phyloP scores from a whole-genome alignment of 1,140 invertebrate genomes.

The Ceratosolen solmsi region DNA sequence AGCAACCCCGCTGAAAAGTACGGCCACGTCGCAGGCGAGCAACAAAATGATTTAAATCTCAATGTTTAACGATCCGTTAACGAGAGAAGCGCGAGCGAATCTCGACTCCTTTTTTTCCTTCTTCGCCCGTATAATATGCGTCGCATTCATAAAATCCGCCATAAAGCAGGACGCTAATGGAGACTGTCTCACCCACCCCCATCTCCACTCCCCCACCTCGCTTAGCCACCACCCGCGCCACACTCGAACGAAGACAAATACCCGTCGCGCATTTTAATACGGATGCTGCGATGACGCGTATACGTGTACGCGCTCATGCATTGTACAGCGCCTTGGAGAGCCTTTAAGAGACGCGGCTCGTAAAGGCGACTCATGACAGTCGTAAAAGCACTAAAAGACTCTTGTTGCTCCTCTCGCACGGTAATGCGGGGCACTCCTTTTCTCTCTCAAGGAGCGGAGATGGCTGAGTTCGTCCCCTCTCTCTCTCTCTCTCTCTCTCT shows the following conservation, averaged over 20 bases:
- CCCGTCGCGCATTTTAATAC: slow-evolving; percentile 35
- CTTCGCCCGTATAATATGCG: slow-evolving; percentile 32
- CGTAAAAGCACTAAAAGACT: slow-evolving; percentile 65
- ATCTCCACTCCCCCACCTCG: background rate
- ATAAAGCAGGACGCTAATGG: slow-evolving; percentile 47
- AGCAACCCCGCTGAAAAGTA: background rate
- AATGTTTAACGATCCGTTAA: slow-evolving; percentile 50
- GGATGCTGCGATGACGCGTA: slow-evolving; percentile 14
- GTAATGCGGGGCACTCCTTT: slow-evolving; percentile 36
- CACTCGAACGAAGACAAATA: slow-evolving; percentile 47
- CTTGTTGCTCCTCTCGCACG: slow-evolving; percentile 40
- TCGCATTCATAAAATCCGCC: slow-evolving; percentile 46
- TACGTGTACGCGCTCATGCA: slow-evolving; percentile 38
- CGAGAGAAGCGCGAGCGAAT: slow-evolving; percentile 37
- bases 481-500: slow-evolving; percentile 2
- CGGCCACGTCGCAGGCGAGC: background rate
- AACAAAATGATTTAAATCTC: slow-evolving; percentile 37
- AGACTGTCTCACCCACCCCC: background rate
- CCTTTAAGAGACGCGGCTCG: slow-evolving; percentile 46
- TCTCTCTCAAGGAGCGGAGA: background rate
- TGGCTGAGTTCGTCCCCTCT: background rate
- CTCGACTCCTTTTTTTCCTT: slow-evolving; percentile 11
- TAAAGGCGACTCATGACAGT: slow-evolving; percentile 63
- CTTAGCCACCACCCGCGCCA: background rate
- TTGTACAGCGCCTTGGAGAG: slow-evolving; percentile 25